These are phyloP conservation scores for Hyalella azteca DNA, from an alignment of 2,888 invertebrate genomes.

Conservation along the genomic window DNA sequence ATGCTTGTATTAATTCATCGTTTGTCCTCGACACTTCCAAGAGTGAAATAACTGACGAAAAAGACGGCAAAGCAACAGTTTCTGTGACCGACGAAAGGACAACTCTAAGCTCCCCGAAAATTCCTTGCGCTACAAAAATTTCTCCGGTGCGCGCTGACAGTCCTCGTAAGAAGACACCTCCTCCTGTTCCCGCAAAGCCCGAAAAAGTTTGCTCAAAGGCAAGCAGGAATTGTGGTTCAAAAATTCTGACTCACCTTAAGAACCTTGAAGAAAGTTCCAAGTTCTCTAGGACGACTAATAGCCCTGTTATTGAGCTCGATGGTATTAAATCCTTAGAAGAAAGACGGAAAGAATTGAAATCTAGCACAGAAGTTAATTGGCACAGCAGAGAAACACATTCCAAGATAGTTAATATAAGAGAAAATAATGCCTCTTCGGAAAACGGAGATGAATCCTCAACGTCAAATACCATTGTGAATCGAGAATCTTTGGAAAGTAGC, in stretches of 20 bases:
- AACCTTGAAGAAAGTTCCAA: conserved; percentile 62
- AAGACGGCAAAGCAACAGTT: too few relatives aligned
- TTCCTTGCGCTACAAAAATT: background rate
- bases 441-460: background rate
- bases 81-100: background rate
- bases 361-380: conserved; percentile 59
- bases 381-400: background rate
- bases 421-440: background rate
- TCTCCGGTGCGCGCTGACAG: background rate
- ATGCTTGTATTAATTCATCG: too few relatives aligned
- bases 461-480: too few relatives aligned
- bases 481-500: conserved; percentile 60
- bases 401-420: too few relatives aligned
- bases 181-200: conserved; percentile 69
- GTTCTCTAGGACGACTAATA: conserved; percentile 60
- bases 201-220: conserved; percentile 42
- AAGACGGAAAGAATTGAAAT: conserved; percentile 62
- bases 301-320: conserved; percentile 60
- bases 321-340: conserved; percentile 62
- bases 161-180: conserved; percentile 66
- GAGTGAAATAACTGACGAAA: too few relatives aligned
- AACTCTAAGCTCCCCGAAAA: background rate
- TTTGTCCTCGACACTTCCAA: too few relatives aligned
- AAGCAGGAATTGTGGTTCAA: conserved; percentile 60
- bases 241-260: conserved; percentile 62